Base-by-base conservation (phyloP, 1,140 invertebrate genomes). In the Drosophila ironensis region DNA sequence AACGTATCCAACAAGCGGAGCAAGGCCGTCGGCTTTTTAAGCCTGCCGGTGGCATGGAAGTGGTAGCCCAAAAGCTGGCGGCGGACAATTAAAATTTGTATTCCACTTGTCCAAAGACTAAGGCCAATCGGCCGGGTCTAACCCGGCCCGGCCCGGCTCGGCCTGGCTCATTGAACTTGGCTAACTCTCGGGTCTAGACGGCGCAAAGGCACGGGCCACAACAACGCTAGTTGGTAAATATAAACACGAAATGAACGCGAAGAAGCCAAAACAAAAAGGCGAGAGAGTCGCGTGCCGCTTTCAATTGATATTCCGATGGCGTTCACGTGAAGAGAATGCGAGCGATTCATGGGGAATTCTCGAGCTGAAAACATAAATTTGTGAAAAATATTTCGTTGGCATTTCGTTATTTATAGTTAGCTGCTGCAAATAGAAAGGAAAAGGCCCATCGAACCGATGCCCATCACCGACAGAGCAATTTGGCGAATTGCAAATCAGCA, bases 91-190 rank as follows among this genome's bases (percentile, higher is more conserved):
- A 52, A 64, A 52, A 66, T 74, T 80, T 30, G 38, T 81, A 74
- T 80, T 69, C 57, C 63, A 33, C 30, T 33, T 33, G 30, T 17
- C 44, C 63, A 16, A 41, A 47, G 24, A 48, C 72, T 77, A 82
- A 81, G 77, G 77, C 78, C 77, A 24, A 57, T 5, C 27, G 9
- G 51, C 2, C 20, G 37, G 30, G 24, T 30, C 28, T 30, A 30
- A 30, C 61, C 35, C 66, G 30, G 30, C 30, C 30, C 30, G 56
- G 17, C 61, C 35, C 66, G 30, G 30, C 30, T 12, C 30, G 56
- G 17, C 57, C 41, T 19, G 78, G 77, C 72, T 37, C 76, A 81
- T 77, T 81, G 77, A 81, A 81, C 77, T 82, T 75, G 72, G 20
- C 66, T 47, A 56, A 40, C 5, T 27, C 37, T 25, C 56, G 37